Conservation (phyloP, 2,113 vertebrate species). For the Myrmecophaga tridactyla region DNA sequence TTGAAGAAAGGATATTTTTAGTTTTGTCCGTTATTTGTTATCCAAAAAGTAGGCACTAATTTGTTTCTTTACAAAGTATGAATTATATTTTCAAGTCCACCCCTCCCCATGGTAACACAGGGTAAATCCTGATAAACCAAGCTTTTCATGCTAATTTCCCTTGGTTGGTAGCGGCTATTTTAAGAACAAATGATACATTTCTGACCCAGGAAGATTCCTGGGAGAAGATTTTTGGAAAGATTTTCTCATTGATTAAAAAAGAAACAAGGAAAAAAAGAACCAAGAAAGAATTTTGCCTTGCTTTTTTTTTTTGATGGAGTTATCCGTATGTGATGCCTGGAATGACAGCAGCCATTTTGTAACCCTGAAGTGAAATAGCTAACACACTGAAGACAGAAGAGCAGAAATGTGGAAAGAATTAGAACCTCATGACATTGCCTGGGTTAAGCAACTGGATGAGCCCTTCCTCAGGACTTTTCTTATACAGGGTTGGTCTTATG, state of each 20-base stretch:
- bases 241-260: not conserved
- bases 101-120: not conserved
- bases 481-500: not conserved
- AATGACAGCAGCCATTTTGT: not conserved
- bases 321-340: not conserved
- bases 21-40: not conserved
- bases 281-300: not conserved
- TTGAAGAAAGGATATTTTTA: not conserved
- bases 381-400: not conserved
- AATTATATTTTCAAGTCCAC: not conserved
- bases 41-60: not conserved
- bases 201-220: not conserved
- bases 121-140: not conserved
- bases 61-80: not conserved
- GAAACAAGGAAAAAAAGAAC: not conserved
- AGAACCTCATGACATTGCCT: not conserved
- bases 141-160: accelerated
- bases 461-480: not conserved
- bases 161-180: not conserved
- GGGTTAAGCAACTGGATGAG: not conserved
- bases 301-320: not conserved
- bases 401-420: not conserved
- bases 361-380: not conserved
- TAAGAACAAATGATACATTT: not conserved
- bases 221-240: not conserved